Evolutionary conservation across 2,888 invertebrate species (phyloP).

Genomic region (Andrena trimmerana): DNA sequence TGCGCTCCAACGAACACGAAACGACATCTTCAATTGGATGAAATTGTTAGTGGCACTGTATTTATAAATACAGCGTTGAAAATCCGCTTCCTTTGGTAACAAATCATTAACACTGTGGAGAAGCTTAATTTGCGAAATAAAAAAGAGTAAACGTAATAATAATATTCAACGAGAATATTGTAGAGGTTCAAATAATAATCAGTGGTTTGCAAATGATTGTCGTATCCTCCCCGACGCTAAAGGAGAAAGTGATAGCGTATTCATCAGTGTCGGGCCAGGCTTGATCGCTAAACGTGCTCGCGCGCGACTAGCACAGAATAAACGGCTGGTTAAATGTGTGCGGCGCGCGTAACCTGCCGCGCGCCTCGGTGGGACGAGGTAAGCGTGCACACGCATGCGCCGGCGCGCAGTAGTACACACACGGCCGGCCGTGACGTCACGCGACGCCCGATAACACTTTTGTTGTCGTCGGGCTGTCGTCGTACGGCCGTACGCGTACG

Average conservation of each 20-base stretch:
- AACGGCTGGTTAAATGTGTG: constrained; percentile 8
- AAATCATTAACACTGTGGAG: too few relatives aligned
- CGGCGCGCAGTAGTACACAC: constrained; percentile 45
- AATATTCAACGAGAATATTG: too few relatives aligned
- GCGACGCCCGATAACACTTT: constrained; percentile 60
- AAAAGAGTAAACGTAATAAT: too few relatives aligned
- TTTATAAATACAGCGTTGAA: background rate
- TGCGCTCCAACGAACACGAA: constrained; percentile 3
- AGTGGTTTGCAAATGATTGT: background rate
- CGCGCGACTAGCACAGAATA: constrained; percentile 1
- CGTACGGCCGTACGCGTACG: constrained; percentile 51
- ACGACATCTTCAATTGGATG: background rate
- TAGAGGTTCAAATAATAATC: background rate
- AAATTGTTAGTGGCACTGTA: background rate
- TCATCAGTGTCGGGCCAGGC: background rate
- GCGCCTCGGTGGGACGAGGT: background rate
- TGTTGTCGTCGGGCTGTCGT: constrained; percentile 61
- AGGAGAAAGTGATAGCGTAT: constrained; percentile 42
- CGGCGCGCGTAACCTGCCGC: constrained; percentile 12
- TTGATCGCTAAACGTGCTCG: constrained; percentile 12
- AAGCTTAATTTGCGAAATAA: too few relatives aligned
- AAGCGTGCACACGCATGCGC: constrained; percentile 36
- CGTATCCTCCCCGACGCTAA: background rate
- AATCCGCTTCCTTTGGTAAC: background rate
- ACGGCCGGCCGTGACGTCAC: constrained; percentile 58